phyloP scores from a whole-genome alignment of 2,113 vertebrate species.

The Actenoides lindsayi region DNA sequence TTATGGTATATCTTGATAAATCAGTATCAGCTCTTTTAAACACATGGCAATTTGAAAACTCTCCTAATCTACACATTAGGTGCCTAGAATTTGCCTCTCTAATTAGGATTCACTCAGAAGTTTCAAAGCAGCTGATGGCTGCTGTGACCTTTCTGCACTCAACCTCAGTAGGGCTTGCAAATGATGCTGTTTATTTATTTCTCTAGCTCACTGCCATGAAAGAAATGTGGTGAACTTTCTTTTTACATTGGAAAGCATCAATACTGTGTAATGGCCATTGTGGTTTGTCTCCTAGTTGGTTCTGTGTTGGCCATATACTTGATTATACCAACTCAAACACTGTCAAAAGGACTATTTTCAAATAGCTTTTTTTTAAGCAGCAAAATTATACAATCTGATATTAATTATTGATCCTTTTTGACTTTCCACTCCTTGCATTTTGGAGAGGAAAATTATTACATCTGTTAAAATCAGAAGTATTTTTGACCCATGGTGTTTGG shows the following conservation, averaged over 20 bases:
- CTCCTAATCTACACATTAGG: background rate
- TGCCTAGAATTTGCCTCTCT: background rate
- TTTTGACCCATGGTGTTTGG: background rate
- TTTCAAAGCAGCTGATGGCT: background rate
- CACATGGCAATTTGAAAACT: accelerated
- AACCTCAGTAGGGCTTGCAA: background rate
- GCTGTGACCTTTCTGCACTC: background rate
- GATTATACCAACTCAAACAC: background rate
- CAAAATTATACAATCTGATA: background rate
- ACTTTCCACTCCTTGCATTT: background rate
- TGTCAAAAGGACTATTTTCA: background rate
- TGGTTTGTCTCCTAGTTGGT: background rate
- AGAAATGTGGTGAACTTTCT: background rate
- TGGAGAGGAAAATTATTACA: background rate
- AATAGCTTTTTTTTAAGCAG: background rate
- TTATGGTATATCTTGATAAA: background rate
- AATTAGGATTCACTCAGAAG: background rate
- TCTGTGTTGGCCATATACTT: background rate
- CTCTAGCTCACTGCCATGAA: background rate
- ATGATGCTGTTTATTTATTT: background rate
- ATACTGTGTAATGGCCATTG: background rate
- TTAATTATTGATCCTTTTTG: background rate
- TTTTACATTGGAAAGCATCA: background rate
- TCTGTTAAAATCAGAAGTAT: background rate
- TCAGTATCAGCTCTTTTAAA: background rate